Conservation (phyloP, 2,113 vertebrate species). For the Leucoraja erinaceus region DNA sequence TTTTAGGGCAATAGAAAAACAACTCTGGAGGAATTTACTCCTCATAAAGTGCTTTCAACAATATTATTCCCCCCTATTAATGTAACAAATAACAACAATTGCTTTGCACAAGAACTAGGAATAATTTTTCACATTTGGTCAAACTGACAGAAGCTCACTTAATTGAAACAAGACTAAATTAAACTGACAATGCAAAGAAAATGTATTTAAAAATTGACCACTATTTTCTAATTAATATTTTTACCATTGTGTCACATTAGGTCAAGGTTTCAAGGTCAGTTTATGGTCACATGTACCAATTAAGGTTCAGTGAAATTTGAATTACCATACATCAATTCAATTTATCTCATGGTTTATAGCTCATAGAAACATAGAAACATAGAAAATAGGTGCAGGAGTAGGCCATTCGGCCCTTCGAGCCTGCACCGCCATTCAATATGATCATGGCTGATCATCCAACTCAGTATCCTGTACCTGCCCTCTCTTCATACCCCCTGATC, state of each 20-base stretch:
- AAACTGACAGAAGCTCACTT: background rate
- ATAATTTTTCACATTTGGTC: background rate
- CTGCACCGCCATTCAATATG: too few relatives aligned
- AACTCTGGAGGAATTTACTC: background rate
- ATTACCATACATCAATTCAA: constrained; percentile 6
- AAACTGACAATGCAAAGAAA: background rate
- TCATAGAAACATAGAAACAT: too few relatives aligned
- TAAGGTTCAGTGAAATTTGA: too few relatives aligned
- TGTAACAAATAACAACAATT: background rate
- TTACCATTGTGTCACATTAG: background rate
- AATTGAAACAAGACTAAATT: background rate
- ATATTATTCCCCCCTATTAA: background rate
- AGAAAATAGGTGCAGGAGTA: too few relatives aligned
- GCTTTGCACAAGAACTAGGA: background rate
- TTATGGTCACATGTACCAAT: too few relatives aligned
- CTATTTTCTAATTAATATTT: background rate
- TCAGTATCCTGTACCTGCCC: too few relatives aligned
- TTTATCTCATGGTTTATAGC: too few relatives aligned
- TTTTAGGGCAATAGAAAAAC: background rate
- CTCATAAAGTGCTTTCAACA: background rate
- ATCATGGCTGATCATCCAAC: too few relatives aligned
- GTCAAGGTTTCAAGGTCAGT: too few relatives aligned
- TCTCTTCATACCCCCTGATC: too few relatives aligned
- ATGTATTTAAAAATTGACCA: background rate
- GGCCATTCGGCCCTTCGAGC: too few relatives aligned